Conservation (phyloP, 1,140 invertebrate genomes). For the Thaumatotibia leucotreta region DNA sequence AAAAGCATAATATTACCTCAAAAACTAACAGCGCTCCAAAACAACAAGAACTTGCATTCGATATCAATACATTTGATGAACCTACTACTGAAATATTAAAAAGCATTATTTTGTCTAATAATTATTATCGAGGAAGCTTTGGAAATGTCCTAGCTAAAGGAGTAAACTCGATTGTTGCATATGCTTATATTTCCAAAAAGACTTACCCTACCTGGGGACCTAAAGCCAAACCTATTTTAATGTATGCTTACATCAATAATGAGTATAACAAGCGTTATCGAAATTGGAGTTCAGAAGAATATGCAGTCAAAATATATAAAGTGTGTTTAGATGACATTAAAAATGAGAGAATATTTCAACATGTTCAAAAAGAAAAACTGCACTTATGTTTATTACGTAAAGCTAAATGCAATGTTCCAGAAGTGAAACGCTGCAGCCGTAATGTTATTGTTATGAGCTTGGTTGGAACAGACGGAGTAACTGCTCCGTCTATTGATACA, state of each 20-base stretch:
- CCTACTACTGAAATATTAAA: neutral
- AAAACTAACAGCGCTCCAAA: neutral
- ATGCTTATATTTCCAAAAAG: neutral
- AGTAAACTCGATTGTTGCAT: neutral
- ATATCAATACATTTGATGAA: neutral
- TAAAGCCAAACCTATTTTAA: neutral
- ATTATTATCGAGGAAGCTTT: neutral
- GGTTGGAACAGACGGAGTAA: neutral
- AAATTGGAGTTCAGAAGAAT: neutral
- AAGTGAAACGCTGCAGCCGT: neutral
- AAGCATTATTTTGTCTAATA: neutral
- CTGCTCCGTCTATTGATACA: neutral
- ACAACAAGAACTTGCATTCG: neutral
- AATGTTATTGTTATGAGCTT: conserved; percentile 1
- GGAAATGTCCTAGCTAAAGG: neutral
- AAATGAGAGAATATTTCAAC: neutral
- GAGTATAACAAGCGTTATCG: neutral
- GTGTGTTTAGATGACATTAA: neutral
- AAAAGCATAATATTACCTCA: neutral
- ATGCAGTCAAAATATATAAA: neutral
- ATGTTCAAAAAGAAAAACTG: neutral
- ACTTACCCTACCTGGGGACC: neutral
- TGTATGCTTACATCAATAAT: neutral
- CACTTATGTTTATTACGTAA: neutral
- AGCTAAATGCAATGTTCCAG: neutral